Evolutionary conservation across 2,113 vertebrate species (phyloP), one percentile per base, ranked within the genome.

Genomic region (Nycticorax nycticorax): DNA sequence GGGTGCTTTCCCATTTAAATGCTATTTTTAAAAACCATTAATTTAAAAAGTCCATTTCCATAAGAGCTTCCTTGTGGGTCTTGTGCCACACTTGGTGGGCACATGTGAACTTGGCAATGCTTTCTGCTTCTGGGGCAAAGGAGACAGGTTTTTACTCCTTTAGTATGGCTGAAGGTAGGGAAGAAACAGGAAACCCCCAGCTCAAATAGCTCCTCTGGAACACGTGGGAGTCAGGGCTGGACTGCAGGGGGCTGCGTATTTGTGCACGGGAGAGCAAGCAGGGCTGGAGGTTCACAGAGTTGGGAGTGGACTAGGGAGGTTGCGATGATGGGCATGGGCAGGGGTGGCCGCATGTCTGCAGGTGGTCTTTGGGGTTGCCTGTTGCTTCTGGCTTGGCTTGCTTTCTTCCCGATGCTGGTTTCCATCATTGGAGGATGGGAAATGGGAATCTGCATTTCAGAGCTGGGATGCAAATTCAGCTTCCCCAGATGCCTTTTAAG

Each of bases 391-490:
- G 55, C 55, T 63, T 62, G 9, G 32, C 20, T 32, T 74, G 33
- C n/a, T 82, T 76, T 35, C 56, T 50, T 75, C 32, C 57, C 35
- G 43, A 4, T 55, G 45, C 37, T 63, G 24, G n/a, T 86, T 93
- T 80, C 75, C 39, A 32, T 76, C 21, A 2, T 47, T 21, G 84
- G 50, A 78, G 85, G 39, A 69, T 37, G n/a, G 92, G 91, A 93
- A 92, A 64, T 73, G 72, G 69, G 33, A 73, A 81, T 77, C 82
- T 95, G 82, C 64, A 35, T 85, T 92, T 96, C 88, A 64, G 73
- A 93, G 79, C 48, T 0, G 2, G 76, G 39, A 94, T 93, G 93
- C 73, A 92, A 94, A 94, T 91, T 39, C 56, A 48, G 24, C 43
- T 72, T 86, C 63, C 28, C 9, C 53, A 37, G 88, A 53, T 47